A percentile compares a stretch with the other conserved stretches of the same genome.
Evolutionary conservation across 2,113 vertebrate species (phyloP).

Genomic region (Podiceps cristatus): DNA sequence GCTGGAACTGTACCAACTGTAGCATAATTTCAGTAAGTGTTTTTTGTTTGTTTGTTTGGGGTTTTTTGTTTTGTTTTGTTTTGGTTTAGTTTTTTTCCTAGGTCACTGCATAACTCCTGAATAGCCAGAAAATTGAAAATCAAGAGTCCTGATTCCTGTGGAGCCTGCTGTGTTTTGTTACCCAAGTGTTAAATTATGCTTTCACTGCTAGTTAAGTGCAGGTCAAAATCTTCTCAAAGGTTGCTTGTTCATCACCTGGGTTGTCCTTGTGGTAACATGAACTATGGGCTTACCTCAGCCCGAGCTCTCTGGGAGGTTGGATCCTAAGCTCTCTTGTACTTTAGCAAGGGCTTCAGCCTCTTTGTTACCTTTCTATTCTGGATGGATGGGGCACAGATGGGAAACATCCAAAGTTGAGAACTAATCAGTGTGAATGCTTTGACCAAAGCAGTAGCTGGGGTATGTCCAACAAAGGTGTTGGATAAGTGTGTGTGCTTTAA

Average conservation of each 20-base stretch:
- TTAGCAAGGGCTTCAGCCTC: background rate
- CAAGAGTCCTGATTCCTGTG: background rate
- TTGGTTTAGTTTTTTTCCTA: background rate
- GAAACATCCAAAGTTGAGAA: background rate
- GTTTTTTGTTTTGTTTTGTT: too few species aligned
- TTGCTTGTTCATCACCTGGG: background rate
- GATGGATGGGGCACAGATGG: background rate
- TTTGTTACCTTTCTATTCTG: background rate
- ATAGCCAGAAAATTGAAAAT: background rate
- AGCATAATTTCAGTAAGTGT: background rate
- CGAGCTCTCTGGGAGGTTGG: background rate
- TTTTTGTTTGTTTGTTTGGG: too few species aligned
- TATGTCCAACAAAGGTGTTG: background rate
- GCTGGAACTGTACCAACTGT: background rate
- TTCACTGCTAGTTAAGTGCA: background rate
- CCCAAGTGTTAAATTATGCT: background rate
- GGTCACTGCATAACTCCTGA: background rate
- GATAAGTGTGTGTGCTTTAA: background rate
- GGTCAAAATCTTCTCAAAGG: background rate
- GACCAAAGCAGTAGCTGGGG: background rate
- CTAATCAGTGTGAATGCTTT: background rate
- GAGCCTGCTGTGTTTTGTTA: background rate
- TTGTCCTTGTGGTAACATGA: background rate
- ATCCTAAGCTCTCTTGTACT: background rate
- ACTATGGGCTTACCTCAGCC: background rate